Base-by-base conservation (phyloP, 2,113 vertebrate genomes). In the Castor canadensis region DNA sequence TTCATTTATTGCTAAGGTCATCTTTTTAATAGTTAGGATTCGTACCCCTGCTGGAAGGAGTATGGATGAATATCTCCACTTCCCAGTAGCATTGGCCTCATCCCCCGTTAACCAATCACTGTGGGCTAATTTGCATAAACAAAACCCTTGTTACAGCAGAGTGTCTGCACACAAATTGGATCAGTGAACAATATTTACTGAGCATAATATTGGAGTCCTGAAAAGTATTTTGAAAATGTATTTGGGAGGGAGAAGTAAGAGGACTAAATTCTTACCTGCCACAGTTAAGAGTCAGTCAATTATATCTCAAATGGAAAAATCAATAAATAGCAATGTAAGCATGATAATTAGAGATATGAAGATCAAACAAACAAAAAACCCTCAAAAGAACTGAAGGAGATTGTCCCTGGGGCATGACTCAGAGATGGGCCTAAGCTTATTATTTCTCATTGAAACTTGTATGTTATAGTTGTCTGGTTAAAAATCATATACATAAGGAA, bases 81-180 rank as follows among this genome's bases (percentile, higher is more conserved):
- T 64, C 81, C 0, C 1, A 26, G 56, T 26, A 69, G 16, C 38
- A 5, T 1, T 60, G 71, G 9, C 30, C 1, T 12, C 5, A 0
- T 15, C 1, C 56, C 16, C 83, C 15, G 54, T 49, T 47, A 28
- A 24, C 47, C 64, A 28, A 15, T 66, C 83, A 60, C 72, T 75
- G 13, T 22, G 54, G 67, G 77, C 30, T 73, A 9, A 28, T 26
- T 3, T 19, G 49, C 32, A 1, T 11, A 26, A 80, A 72, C 20
- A 24, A 49, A 72, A 54, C 58, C 45, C 11, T 3, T 26, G 47
- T 43, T 22, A 38, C 7, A 54, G 19, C n/a, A 40, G 9, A 45
- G 24, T 12, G n/a, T 30, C 71, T 16, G 24, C 1, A 24, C 16
- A 6, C 30, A 47, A 17, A 49, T 11, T 16, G 79, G 66, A n/a